Conservation (phyloP, 2,888 invertebrate species). For the Brachylomia viminalis region DNA sequence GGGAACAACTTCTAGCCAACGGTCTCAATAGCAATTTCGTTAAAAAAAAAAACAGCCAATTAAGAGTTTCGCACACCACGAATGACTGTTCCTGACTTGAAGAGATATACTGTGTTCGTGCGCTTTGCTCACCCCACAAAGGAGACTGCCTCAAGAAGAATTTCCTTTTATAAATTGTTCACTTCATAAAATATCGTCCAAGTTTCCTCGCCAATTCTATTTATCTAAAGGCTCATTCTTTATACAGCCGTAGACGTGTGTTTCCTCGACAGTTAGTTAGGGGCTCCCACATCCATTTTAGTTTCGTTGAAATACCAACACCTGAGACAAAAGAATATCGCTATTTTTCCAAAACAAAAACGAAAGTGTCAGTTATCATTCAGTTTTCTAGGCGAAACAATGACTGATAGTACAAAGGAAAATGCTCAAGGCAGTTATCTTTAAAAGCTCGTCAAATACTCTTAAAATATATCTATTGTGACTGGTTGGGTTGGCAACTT, state of each 20-base stretch:
- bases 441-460: conserved; percentile 86
- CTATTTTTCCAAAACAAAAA: conserved; percentile 75
- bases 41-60: background rate
- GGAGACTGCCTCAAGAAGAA: conserved; percentile 31
- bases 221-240: conserved; percentile 63
- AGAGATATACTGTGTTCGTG: conserved; percentile 4
- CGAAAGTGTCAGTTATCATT: conserved; percentile 76
- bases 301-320: conserved; percentile 59
- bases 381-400: conserved; percentile 79
- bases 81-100: conserved; percentile 25
- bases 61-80: background rate
- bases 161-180: conserved; percentile 60
- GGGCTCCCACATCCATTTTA: conserved; percentile 55
- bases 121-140: conserved; percentile 14
- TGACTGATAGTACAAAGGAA: conserved; percentile 86
- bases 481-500: conserved; percentile 56
- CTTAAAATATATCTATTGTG: conserved; percentile 80
- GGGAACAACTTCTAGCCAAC: background rate
- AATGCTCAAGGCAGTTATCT: conserved; percentile 85
- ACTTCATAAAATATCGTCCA: conserved; percentile 56
- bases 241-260: conserved; percentile 49
- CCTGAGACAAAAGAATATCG: conserved; percentile 74
- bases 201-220: conserved; percentile 57
- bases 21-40: background rate
- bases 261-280: conserved; percentile 62